phyloP scores from a whole-genome alignment of 2,888 invertebrate genomes.

The Nomada hirtipes region DNA sequence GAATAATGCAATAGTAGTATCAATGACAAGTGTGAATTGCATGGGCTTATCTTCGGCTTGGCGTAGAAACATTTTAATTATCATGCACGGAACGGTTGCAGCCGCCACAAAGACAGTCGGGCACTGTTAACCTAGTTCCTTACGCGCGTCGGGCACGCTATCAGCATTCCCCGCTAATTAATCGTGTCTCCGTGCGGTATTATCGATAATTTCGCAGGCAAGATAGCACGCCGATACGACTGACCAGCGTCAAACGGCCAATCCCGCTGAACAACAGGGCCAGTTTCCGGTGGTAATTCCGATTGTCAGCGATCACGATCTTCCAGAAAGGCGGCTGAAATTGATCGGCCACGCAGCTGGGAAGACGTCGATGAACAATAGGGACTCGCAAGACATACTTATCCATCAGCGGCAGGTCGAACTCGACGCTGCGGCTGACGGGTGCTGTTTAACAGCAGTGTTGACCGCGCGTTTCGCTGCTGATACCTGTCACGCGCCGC shows the following conservation, averaged over 20 bases:
- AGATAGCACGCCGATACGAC: constrained; percentile 13
- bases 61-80: too few species aligned
- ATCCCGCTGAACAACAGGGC: background rate
- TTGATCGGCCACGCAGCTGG: constrained; percentile 32
- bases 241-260: constrained; percentile 19
- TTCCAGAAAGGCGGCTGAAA: constrained; percentile 20
- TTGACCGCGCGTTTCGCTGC: constrained; percentile 62
- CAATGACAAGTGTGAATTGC: too few species aligned
- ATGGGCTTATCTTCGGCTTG: too few species aligned
- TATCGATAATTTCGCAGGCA: constrained; percentile 33
- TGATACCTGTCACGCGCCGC: constrained; percentile 56
- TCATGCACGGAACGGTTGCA: too few species aligned
- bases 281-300: constrained; percentile 42
- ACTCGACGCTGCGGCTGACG: constrained; percentile 54
- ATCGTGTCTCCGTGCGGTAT: background rate
- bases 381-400: constrained; percentile 66
- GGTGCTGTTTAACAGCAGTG: constrained; percentile 66
- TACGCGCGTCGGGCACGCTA: background rate
- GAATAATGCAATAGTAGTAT: too few species aligned
- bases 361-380: constrained; percentile 65
- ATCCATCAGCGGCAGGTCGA: constrained; percentile 66
- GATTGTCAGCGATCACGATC: constrained; percentile 26
- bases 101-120: background rate
- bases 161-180: constrained; percentile 22
- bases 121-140: background rate